These are phyloP conservation scores for Sebastiscus tertius DNA, from an alignment of 2,797 vertebrate genomes.

Conservation along the genomic window DNA sequence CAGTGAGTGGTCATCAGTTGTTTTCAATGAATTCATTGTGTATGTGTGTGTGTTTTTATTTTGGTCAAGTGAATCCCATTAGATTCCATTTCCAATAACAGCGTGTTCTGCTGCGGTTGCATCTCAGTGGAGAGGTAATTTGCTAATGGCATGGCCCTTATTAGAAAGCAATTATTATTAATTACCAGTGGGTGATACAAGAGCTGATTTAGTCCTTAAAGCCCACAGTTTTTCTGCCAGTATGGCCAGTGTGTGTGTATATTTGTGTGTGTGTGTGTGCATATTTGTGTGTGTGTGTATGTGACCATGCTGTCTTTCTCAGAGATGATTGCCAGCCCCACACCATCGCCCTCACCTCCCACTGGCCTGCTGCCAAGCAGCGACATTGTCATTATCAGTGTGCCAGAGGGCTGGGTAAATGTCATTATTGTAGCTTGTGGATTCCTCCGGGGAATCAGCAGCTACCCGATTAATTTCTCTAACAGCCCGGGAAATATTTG, in stretches of 20 bases:
- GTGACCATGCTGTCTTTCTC: slow-evolving; percentile 59
- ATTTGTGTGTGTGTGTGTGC: slow-evolving; percentile 42
- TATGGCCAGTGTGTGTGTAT: slow-evolving; percentile 50
- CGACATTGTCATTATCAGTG: slow-evolving; percentile 81
- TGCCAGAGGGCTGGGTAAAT: slow-evolving; percentile 81
- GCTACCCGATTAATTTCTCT: slow-evolving; percentile 84
- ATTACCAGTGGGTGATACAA: slow-evolving; percentile 76
- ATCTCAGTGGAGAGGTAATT: slow-evolving; percentile 76
- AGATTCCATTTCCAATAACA: slow-evolving; percentile 68
- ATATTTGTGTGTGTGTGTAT: slow-evolving; percentile 43
- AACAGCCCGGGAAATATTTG: slow-evolving; percentile 85
- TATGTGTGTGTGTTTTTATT: slow-evolving; percentile 27
- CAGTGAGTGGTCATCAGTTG: slow-evolving; percentile 52
- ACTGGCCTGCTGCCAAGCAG: slow-evolving; percentile 79
- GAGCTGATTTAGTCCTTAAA: slow-evolving; percentile 76
- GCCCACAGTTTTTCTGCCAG: slow-evolving; percentile 53
- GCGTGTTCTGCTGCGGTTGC: slow-evolving; percentile 65
- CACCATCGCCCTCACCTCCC: slow-evolving; percentile 72
- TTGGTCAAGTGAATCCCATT: slow-evolving; percentile 75
- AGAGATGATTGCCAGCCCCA: slow-evolving; percentile 76
- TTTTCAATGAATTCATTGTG: slow-evolving; percentile 57
- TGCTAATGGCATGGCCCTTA: slow-evolving; percentile 81
- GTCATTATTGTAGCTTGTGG: slow-evolving; percentile 81
- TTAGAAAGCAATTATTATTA: slow-evolving; percentile 83
- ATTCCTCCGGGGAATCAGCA: slow-evolving; percentile 79